Evolutionary conservation across 2,113 vertebrate genomes (phyloP).

Genomic region (Gymnogyps californianus): DNA sequence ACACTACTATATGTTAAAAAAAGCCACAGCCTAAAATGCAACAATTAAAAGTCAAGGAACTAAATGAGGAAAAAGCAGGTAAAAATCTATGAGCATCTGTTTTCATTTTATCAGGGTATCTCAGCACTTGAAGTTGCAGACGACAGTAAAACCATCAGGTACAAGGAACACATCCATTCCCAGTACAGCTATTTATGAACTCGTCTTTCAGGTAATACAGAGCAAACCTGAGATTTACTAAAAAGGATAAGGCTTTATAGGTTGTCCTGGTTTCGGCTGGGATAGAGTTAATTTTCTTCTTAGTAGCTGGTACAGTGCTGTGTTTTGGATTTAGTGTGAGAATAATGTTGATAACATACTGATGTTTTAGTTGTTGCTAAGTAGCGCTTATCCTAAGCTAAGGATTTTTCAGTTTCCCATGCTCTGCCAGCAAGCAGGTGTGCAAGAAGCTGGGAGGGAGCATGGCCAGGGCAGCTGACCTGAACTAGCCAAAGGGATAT

Average conservation of each 20-base stretch:
- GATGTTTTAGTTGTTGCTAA: too few species aligned
- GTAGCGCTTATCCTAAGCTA: too few species aligned
- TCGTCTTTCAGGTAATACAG: background rate
- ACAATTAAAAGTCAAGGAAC: background rate
- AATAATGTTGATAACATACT: too few species aligned
- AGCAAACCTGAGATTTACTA: background rate
- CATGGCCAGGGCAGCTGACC: too few species aligned
- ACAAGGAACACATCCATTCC: background rate
- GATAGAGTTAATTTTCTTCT: too few species aligned
- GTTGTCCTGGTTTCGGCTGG: too few species aligned
- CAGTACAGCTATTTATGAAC: background rate
- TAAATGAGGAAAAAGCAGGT: background rate
- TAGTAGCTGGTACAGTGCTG: too few species aligned
- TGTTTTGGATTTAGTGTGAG: too few species aligned
- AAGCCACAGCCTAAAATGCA: background rate
- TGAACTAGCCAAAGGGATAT: too few species aligned
- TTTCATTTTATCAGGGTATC: background rate
- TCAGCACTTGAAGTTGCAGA: background rate
- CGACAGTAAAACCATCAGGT: background rate
- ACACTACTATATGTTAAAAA: background rate
- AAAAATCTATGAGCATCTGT: background rate
- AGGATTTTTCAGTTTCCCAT: too few species aligned
- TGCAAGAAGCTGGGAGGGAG: too few species aligned
- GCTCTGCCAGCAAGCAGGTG: too few species aligned
- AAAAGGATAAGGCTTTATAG: background rate